phyloP scores from a whole-genome alignment of 2,888 invertebrate genomes.

The Rugalucina vietnamica region DNA sequence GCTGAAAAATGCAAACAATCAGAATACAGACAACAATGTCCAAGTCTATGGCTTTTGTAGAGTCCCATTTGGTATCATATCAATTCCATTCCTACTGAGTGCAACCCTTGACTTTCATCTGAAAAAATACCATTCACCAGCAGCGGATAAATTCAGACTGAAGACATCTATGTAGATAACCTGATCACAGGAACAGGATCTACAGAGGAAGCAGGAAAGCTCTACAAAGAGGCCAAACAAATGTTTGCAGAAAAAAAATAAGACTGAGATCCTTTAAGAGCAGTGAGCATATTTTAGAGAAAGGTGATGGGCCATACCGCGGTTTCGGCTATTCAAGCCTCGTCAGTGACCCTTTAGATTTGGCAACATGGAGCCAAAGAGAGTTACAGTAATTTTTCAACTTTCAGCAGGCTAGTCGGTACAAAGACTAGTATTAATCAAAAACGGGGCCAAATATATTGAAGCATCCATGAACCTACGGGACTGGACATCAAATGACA shows the following conservation, averaged over 20 bases:
- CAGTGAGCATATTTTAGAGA: too few relatives aligned
- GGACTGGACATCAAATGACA: slow-evolving; percentile 16
- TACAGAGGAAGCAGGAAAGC: background rate
- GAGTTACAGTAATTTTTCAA: too few relatives aligned
- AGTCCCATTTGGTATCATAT: slow-evolving; percentile 7
- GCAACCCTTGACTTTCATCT: slow-evolving; percentile 8
- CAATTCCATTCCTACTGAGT: background rate
- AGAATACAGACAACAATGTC: background rate
- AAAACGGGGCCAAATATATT: too few relatives aligned
- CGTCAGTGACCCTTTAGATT: too few relatives aligned
- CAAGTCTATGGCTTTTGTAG: slow-evolving; percentile 6
- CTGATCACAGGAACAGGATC: slow-evolving; percentile 8
- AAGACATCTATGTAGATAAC: slow-evolving; percentile 19
- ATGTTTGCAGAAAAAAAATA: too few relatives aligned
- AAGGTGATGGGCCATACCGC: too few relatives aligned
- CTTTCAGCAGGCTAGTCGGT: too few relatives aligned
- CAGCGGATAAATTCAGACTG: background rate
- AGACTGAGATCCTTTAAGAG: too few relatives aligned
- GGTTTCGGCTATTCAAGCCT: too few relatives aligned
- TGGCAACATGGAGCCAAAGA: too few relatives aligned
- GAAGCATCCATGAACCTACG: slow-evolving; percentile 18
- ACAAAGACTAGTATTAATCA: too few relatives aligned
- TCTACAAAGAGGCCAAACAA: background rate
- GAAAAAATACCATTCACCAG: background rate
- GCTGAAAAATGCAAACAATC: background rate